phyloP scores from a whole-genome alignment of 1,140 invertebrate genomes.

The Drosophila ironensis region DNA sequence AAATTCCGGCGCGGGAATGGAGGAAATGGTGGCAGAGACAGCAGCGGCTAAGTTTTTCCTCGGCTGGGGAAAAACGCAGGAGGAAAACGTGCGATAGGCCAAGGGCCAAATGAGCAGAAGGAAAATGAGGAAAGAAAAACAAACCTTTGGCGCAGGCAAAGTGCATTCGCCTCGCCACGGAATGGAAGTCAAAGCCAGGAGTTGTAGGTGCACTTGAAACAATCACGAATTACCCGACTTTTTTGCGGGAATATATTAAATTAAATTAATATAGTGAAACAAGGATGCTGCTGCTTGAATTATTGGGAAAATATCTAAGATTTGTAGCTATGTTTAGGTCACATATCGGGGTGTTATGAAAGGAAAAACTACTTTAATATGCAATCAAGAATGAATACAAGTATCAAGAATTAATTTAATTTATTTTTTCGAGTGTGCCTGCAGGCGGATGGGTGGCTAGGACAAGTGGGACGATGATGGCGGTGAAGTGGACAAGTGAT shows the following conservation, averaged over 20 bases:
- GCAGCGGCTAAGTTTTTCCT: constrained; percentile 20
- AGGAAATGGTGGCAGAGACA: neutral
- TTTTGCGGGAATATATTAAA: too few relatives aligned
- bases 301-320: too few relatives aligned
- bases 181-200: constrained; percentile 44
- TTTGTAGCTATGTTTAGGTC: too few relatives aligned
- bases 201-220: neutral
- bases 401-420: too few relatives aligned
- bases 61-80: neutral
- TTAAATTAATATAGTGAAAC: too few relatives aligned
- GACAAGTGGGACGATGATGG: too few relatives aligned
- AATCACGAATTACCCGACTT: too few relatives aligned
- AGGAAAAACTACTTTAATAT: too few relatives aligned
- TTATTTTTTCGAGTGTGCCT: neutral
- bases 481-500: constrained; percentile 32
- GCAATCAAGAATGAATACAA: too few relatives aligned
- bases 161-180: constrained; percentile 63
- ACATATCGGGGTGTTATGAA: too few relatives aligned
- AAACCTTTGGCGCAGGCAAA: constrained; percentile 64
- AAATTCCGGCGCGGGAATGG: constrained; percentile 21
- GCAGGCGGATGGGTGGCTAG: constrained; percentile 7
- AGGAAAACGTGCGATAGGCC: constrained; percentile 41
- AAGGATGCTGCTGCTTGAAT: too few relatives aligned
- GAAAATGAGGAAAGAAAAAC: constrained; percentile 44
- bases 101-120: constrained; percentile 18